These are phyloP conservation scores for Eremophila alpestris DNA, from an alignment of 2,797 vertebrate genomes.

Conservation along the genomic window DNA sequence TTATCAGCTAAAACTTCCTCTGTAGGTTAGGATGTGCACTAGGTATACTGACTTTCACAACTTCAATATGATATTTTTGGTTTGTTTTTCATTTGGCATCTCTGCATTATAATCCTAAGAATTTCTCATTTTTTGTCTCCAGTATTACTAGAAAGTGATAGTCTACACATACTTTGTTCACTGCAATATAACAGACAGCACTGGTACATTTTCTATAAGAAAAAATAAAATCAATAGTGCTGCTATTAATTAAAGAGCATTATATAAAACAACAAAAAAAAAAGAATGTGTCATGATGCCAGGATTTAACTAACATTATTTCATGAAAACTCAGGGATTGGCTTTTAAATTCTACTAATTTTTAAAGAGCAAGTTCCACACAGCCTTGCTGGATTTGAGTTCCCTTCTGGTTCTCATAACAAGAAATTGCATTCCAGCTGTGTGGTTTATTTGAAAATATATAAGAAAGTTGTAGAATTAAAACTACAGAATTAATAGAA, in stretches of 20 bases:
- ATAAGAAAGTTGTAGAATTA: background rate
- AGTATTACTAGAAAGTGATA: background rate
- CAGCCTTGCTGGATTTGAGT: background rate
- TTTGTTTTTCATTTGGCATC: background rate
- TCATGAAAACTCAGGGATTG: background rate
- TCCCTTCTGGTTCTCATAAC: background rate
- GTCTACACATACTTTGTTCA: background rate
- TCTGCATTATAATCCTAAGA: background rate
- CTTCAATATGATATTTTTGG: fast-evolving
- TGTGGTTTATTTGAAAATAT: background rate
- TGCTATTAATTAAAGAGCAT: background rate
- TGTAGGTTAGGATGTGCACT: background rate
- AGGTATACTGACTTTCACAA: background rate
- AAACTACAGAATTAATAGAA: background rate
- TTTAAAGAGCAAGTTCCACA: background rate
- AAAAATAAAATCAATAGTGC: background rate
- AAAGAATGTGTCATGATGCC: background rate
- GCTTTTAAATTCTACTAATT: background rate
- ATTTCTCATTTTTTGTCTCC: background rate
- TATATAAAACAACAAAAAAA: background rate
- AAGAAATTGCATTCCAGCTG: background rate
- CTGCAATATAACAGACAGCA: background rate
- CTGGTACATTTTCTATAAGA: background rate
- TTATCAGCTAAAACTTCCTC: background rate
- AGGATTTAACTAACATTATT: background rate